A percentile compares a stretch with the other conserved stretches of the same genome.
phyloP scores from a whole-genome alignment of 2,888 invertebrate genomes.

The Bugulina stolonifera region DNA sequence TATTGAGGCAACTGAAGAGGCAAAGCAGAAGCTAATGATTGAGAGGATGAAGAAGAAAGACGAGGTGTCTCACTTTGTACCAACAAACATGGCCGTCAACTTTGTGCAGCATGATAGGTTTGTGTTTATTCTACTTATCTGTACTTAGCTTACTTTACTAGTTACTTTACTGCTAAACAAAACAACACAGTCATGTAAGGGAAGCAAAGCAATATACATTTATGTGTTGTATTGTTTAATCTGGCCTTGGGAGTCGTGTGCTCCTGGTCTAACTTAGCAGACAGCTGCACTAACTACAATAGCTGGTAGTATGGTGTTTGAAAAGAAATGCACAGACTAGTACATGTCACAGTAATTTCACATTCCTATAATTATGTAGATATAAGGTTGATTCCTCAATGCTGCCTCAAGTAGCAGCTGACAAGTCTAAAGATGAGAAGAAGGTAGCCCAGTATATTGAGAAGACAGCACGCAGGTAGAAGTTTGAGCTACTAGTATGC shows the following conservation, averaged over 20 bases:
- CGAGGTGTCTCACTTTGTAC: slow-evolving; percentile 83
- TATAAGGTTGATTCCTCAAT: slow-evolving; percentile 22
- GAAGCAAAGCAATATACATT: no score
- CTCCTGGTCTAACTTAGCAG: no score
- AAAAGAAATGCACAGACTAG: no score
- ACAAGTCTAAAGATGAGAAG: slow-evolving; percentile 19
- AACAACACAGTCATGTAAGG: no score
- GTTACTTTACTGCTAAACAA: no score
- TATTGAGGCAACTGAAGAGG: slow-evolving; percentile 97
- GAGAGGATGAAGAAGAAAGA: slow-evolving; percentile 87
- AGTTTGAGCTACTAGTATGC: no score
- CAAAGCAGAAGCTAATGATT: slow-evolving; percentile 83
- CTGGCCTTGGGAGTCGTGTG: no score
- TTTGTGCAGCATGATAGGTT: slow-evolving; percentile 93
- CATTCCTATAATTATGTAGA: neutral
- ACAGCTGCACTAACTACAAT: no score
- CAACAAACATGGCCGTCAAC: slow-evolving; percentile 95
- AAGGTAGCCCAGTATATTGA: neutral
- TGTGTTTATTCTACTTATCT: no score
- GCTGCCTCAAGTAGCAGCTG: slow-evolving; percentile 14
- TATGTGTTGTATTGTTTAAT: no score
- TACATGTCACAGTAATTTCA: neutral
- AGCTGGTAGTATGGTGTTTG: no score
- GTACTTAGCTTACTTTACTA: no score
- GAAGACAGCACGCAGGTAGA: slow-evolving; percentile 15